Conservation (phyloP, 2,113 vertebrate species). For the Passer montanus region DNA sequence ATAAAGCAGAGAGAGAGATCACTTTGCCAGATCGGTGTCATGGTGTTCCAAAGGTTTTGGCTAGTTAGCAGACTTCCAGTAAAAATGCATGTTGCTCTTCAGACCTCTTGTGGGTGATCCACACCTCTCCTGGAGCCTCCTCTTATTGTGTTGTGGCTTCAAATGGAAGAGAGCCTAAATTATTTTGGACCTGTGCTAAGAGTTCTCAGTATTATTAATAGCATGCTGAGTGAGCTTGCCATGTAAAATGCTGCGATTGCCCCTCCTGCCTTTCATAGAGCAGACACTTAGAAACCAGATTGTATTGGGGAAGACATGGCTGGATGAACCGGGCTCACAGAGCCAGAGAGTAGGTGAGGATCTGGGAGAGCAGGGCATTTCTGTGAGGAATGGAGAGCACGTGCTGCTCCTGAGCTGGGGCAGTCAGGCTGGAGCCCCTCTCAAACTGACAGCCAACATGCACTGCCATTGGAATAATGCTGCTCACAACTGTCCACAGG, state of each 20-base stretch:
- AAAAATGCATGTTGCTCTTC: conserved; percentile 74
- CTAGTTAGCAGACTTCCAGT: conserved; percentile 68
- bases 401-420: not conserved
- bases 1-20: conserved; percentile 55
- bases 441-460: not conserved
- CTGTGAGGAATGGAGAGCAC: not conserved
- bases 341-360: not conserved
- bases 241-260: not conserved
- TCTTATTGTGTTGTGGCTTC: conserved; percentile 72
- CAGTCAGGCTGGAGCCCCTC: not conserved
- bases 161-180: conserved; percentile 59
- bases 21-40: conserved; percentile 73
- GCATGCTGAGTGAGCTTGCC: not conserved
- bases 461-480: not conserved
- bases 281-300: not conserved
- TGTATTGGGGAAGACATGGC: not conserved
- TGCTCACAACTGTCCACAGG: not conserved
- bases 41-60: conserved; percentile 74
- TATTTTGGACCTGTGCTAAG: conserved; percentile 42
- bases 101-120: conserved; percentile 73
- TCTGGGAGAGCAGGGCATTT: not conserved
- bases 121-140: conserved; percentile 70
- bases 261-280: not conserved
- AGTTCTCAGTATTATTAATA: conserved; percentile 44
- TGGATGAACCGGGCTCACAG: not conserved